Conservation (phyloP, 2,797 vertebrate genomes). For the Myripristis murdjan region DNA sequence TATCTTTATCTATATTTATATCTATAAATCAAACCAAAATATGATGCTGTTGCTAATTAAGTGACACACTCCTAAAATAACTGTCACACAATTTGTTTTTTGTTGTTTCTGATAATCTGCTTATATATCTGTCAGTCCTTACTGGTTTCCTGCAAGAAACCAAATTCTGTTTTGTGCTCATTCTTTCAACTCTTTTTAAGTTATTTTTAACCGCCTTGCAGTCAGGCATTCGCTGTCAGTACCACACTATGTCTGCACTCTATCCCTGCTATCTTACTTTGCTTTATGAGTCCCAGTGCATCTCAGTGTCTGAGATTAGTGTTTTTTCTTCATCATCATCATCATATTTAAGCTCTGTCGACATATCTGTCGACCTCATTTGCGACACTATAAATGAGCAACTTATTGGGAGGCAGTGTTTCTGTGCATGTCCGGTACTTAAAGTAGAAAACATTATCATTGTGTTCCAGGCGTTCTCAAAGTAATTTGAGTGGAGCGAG, state of each 20-base stretch:
- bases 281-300: neutral
- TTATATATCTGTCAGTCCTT: no score
- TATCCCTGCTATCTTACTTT: neutral
- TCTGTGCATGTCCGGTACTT: constrained; percentile 24
- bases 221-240: neutral
- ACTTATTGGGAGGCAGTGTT: neutral
- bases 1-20: no score
- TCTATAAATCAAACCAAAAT: no score
- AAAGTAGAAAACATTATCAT: constrained; percentile 24
- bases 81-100: no score
- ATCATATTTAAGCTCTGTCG: constrained; percentile 20
- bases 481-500: constrained; percentile 90
- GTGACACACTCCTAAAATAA: no score
- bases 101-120: no score
- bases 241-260: constrained; percentile 5
- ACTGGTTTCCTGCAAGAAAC: constrained; percentile 6
- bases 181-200: neutral
- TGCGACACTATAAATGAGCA: neutral
- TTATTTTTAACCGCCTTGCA: constrained; percentile 7
- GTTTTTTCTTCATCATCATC: constrained; percentile 18
- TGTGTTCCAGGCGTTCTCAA: constrained; percentile 86
- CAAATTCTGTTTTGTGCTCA: constrained; percentile 1
- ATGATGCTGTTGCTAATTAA: no score
- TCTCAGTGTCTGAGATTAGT: neutral
- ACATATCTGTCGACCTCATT: constrained; percentile 11